Evolutionary conservation across 1,140 invertebrate species (phyloP).

Genomic region (Calephelis virginiensis): DNA sequence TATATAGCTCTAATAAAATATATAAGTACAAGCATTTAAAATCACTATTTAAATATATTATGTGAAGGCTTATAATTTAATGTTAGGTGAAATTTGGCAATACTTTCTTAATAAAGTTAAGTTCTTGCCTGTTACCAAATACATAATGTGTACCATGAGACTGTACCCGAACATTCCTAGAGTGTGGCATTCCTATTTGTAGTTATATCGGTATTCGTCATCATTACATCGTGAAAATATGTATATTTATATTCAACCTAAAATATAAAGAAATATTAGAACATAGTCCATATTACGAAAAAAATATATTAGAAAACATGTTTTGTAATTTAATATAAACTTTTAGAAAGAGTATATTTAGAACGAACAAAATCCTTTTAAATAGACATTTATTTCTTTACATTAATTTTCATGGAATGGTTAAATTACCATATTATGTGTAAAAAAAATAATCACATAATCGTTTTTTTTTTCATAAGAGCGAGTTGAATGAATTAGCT

Average conservation of each 20-base stretch:
- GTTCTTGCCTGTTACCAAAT: constrained; percentile 46
- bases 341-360: too few species aligned
- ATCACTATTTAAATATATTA: not conserved
- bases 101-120: not conserved
- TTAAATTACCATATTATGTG: too few species aligned
- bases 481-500: too few species aligned
- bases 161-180: constrained; percentile 43
- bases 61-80: not conserved
- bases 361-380: too few species aligned
- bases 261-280: not conserved
- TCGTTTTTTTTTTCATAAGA: too few species aligned
- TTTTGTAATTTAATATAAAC: too few species aligned
- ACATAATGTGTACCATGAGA: constrained; percentile 44
- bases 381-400: too few species aligned
- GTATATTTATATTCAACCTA: not conserved
- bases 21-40: constrained; percentile 30
- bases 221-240: not conserved
- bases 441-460: too few species aligned
- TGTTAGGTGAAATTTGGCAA: not conserved
- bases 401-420: too few species aligned
- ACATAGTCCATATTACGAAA: too few species aligned
- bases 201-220: constrained; percentile 25
- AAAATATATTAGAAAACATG: too few species aligned
- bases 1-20: not conserved
- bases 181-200: constrained; percentile 45